Percentiles rank a stretch among this genome's conserved stretches.
phyloP scores from a whole-genome alignment of 2,113 vertebrate species.

The Isichthys henryi region DNA sequence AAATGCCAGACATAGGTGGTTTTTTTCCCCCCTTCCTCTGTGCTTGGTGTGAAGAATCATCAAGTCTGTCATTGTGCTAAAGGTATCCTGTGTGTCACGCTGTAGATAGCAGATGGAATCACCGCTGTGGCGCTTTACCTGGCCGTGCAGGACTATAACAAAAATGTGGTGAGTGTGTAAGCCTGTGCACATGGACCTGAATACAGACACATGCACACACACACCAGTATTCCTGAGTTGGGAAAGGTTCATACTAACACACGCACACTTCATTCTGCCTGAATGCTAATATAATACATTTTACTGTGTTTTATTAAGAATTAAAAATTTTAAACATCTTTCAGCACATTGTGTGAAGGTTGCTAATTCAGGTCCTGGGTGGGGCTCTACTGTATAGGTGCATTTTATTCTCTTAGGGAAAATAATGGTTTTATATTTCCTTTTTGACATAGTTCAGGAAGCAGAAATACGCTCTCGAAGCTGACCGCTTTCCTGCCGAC shows the following conservation, averaged over 20 bases:
- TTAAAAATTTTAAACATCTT: not conserved
- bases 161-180: slow-evolving; percentile 75
- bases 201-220: not conserved
- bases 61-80: not conserved
- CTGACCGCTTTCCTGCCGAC: slow-evolving; percentile 80
- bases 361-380: not conserved
- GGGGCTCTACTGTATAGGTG: not conserved
- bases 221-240: not conserved
- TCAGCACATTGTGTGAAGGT: not conserved
- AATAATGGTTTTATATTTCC: not conserved
- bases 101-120: slow-evolving; percentile 79
- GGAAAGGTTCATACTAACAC: not conserved
- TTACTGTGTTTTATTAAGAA: not conserved
- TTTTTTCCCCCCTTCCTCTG: not conserved
- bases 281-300: not conserved
- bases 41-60: not conserved
- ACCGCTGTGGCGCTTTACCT: slow-evolving; percentile 88
- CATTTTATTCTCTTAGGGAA: not conserved
- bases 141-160: slow-evolving; percentile 87
- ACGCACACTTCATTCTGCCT: not conserved
- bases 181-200: not conserved
- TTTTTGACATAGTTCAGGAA: slow-evolving; percentile 77
- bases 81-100: slow-evolving; percentile 25
- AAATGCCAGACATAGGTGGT: not conserved
- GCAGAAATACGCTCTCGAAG: slow-evolving; percentile 84